These are phyloP conservation scores for Taeniopygia guttata DNA, from an alignment of 2,797 vertebrate species.

Conservation along the genomic window DNA sequence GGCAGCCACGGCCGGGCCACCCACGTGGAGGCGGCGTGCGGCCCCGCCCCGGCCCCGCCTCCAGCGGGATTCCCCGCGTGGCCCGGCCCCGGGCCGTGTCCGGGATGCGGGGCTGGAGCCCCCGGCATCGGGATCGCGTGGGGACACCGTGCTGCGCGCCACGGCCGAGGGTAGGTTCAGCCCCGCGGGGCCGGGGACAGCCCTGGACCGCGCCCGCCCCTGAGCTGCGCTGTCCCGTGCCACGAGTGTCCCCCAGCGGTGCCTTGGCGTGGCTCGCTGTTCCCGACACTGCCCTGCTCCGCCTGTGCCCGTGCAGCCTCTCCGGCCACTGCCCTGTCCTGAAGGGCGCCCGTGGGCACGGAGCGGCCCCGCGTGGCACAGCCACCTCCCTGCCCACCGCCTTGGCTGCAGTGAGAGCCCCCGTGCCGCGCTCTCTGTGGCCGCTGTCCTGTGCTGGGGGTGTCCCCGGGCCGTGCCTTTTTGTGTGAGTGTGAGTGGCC, in stretches of 20 bases:
- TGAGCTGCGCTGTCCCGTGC: background rate
- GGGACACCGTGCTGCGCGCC: background rate
- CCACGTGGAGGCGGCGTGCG: background rate
- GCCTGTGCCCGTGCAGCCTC: background rate
- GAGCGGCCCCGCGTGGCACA: background rate
- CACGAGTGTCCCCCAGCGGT: background rate
- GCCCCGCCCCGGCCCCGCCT: background rate
- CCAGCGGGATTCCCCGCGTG: background rate
- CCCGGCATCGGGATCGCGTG: rapidly evolving
- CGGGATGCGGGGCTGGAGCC: rapidly evolving
- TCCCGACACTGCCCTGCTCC: background rate
- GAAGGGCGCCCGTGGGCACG: background rate
- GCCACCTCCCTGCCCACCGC: background rate
- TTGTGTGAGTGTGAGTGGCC: background rate
- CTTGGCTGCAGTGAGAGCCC: background rate
- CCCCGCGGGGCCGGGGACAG: background rate
- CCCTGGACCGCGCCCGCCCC: background rate
- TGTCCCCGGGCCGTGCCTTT: background rate
- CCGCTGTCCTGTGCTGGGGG: background rate
- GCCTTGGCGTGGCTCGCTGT: background rate
- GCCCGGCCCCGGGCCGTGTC: background rate
- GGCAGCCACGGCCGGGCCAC: background rate
- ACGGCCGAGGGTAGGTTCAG: background rate
- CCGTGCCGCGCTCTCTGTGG: rapidly evolving
- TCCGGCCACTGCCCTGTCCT: background rate